A percentile compares a stretch with the other conserved stretches of the same genome.
Conservation (phyloP, 2,113 vertebrate species). For the Sciurus niger region DNA sequence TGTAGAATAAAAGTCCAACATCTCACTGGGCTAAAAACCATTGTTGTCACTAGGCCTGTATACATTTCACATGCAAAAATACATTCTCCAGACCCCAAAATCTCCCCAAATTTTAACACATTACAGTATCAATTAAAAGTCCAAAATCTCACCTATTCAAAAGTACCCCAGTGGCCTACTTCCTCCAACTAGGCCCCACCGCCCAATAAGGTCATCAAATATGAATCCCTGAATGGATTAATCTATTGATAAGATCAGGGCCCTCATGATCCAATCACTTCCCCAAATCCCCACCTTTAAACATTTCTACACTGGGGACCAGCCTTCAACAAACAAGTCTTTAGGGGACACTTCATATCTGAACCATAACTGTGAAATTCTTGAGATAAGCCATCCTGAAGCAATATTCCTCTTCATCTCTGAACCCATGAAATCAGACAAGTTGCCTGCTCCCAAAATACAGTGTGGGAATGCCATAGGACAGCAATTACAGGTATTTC, state of each 20-base stretch:
- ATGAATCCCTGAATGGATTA: too few relatives aligned
- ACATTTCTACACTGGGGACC: too few relatives aligned
- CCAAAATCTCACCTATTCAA: conserved; percentile 13
- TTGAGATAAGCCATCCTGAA: not conserved
- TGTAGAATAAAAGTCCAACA: not conserved
- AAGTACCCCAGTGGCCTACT: not conserved
- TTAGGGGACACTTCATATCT: not conserved
- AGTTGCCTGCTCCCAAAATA: not conserved
- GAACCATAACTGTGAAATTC: not conserved
- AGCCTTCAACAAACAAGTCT: not conserved
- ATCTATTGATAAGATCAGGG: too few relatives aligned
- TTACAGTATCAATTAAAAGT: not conserved
- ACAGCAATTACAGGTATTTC: not conserved
- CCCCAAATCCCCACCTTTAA: too few relatives aligned
- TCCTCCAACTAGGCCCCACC: too few relatives aligned
- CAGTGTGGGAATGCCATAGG: not conserved
- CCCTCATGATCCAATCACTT: too few relatives aligned
- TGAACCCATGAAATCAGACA: not conserved
- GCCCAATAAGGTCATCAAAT: too few relatives aligned
- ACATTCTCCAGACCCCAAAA: not conserved
- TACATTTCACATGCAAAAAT: conserved; percentile 24
- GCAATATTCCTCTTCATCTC: not conserved
- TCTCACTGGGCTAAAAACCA: conserved; percentile 15
- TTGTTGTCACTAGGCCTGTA: not conserved
- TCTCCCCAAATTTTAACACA: conserved; percentile 2